Base-by-base conservation (phyloP, 2,888 invertebrate genomes). In the Tachina fera region DNA sequence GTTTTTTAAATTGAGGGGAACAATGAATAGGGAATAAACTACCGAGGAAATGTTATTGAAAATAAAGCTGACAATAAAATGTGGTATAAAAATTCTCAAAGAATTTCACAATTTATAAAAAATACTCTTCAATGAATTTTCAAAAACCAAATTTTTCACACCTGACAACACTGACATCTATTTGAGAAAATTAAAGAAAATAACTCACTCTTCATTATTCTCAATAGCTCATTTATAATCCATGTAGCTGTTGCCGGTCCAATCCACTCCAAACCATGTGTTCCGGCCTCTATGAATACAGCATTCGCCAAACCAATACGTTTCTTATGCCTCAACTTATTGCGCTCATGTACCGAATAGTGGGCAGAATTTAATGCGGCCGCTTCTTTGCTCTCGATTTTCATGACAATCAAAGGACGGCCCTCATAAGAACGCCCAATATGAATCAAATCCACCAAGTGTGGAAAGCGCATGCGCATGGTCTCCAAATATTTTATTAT, bases 221-320 rank as follows among this genome's bases (percentile, higher is more conserved):
- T 95, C n/a, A 96, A 94, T 47, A 96, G 91, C 77, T 96, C 94
- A 87, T 94, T 95, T 82, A 96, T 92, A 89, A 96, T 95, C 95
- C 95, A 96, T 22, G 96, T 95, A 56, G 96, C 95, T 0, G 96
- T 95, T 0, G 97, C 96, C 0, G 96, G 96, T 1, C 96, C 94
- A 88, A 97, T 96, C 97, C 97, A 97, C 92, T 97, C 97, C 88
- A 95, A 92, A 2, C 95, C 96, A 89, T 96, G 96, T 83, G 94
- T 93, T 0, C 97, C 97, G 11, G 96, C 97, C 89, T 97, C 97
- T 47, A 97, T 94, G 95, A 97, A 97, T 56, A 97, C 95, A 0
- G 95, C 95, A 5, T 96, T 96, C 87, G 96, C 96, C 86, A 93
- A 93, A 90, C 94, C 94, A 79, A 94, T 93, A 88, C 94, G 94